Base-by-base conservation (phyloP, 1,140 invertebrate genomes). In the Caenorhabditis remanei region DNA sequence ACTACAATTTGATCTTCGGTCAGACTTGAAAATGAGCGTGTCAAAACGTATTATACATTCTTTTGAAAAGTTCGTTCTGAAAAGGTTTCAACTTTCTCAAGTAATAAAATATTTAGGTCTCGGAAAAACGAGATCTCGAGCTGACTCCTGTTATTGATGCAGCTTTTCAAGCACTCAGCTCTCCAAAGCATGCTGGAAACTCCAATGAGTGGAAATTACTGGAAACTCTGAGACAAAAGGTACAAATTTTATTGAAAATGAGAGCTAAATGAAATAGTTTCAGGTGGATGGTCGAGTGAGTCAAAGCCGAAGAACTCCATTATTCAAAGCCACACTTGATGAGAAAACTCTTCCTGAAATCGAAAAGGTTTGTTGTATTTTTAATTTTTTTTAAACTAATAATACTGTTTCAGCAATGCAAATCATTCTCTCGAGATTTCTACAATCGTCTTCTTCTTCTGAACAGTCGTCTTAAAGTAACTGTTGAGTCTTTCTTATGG, bases 151-250 rank as follows among this genome's bases (percentile, higher is more conserved):
- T 79, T 79, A 79, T 79, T n/a, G 46, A 79, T 14, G 13, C 71
- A 53, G 71, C 71, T 24, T n/a, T 79, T 50, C 43, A 24, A 24
- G 24, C 46, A 19, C 43, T 79, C 46, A 53, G 53, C 9, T 9
- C 53, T 24, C 65, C 40, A 19, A 71, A 71, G 8, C 71, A 43
- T 19, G n/a, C 46, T 11, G 71, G 71, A 50, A 79, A 50, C n/a
- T 6, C 9, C 1, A 79, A 79, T n/a, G 71, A 79, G 14, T 79
- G 83, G 83, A 84, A 84, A 58, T 14, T 84, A 14, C 9, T 84
- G 55, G 58, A 84, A 84, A n/a, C 40, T 19, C 41, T 84, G 83
- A 48, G 58, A 61, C 53, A 84, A n/a, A 84, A 84, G 55, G 55
- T 61, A 40, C 2, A 48, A 65, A 58, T 24, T 41, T 83, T 13